A percentile compares a stretch with the other conserved stretches of the same genome.
phyloP scores from a whole-genome alignment of 2,888 invertebrate species.

The Macropis europaea region DNA sequence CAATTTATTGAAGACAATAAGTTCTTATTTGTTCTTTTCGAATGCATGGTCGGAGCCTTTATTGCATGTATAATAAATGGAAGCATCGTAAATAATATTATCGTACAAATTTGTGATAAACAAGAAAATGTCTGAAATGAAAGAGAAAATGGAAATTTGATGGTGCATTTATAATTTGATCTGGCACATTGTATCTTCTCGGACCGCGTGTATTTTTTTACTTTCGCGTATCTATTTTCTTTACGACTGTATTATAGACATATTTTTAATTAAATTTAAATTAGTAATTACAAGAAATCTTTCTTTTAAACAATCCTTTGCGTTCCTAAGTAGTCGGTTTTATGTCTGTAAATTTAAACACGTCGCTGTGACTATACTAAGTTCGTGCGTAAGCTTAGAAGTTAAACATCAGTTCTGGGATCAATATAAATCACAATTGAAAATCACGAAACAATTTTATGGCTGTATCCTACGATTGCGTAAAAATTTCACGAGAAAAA shows the following conservation, averaged over 20 bases:
- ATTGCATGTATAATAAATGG: background rate
- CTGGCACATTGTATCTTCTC: constrained; percentile 16
- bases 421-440: constrained; percentile 55
- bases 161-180: constrained; percentile 21
- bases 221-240: constrained; percentile 2
- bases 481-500: background rate
- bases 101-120: background rate
- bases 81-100: background rate
- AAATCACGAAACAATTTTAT: constrained; percentile 22
- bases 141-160: constrained; percentile 37
- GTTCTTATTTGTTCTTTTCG: constrained; percentile 4
- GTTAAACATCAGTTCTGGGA: constrained; percentile 70
- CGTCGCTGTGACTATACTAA: constrained; percentile 73
- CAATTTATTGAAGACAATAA: background rate
- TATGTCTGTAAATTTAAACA: constrained; percentile 56
- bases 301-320: constrained; percentile 52
- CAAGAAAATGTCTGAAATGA: background rate
- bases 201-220: constrained; percentile 12
- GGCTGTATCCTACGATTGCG: constrained; percentile 6
- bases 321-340: constrained; percentile 63
- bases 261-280: constrained; percentile 30
- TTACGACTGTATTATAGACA: constrained; percentile 28
- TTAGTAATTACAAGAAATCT: constrained; percentile 32
- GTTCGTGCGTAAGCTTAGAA: constrained; percentile 63
- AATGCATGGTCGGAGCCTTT: too few species aligned